Base-by-base conservation (phyloP, 1,140 invertebrate genomes). In the Drosophila kikkawai region DNA sequence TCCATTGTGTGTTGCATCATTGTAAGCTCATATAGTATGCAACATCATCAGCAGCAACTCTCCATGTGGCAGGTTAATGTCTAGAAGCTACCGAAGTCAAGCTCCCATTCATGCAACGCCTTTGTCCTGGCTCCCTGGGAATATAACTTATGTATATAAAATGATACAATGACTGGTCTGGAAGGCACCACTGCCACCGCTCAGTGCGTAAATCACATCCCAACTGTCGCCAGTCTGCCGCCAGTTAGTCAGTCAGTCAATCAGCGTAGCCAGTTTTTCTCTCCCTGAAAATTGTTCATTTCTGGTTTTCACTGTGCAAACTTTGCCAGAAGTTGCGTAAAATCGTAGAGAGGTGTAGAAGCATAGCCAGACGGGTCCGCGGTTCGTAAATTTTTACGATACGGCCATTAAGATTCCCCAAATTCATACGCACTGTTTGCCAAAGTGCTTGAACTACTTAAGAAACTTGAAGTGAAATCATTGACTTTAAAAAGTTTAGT, bases 301-400 rank as follows among this genome's bases (percentile, higher is more conserved):
- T 83, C 80, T 80, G 77, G 81, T 75, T 79, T 82, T 41, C 50
- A 75, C 42, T 71, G 64, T 53, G 48, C 58, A 37, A 55, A 55
- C 48, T 64, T 64, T 74, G 59, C 53, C 73, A 74, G 0, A 56
- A 44, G 67, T 84, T 81, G 75, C 82, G 66, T 78, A 85, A 85
- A 79, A 29, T n/a, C 2, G n/a, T 22, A 2, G 17, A 34, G 44
- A 39, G 67, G 39, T 13, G 39, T 26, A 29, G 13, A 19, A 19
- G 15, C 13, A 7, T 3, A 34, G 29, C 17, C 13, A 32, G 26
- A 37, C 67, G 58, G 58, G 64, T 63, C 47, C 37, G 53, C 41
- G 65, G 63, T 51, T 77, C 73, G 73, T 76, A 68, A 77, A 77
- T 60, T 56, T 53, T 69, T 26, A 67, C 75, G 63, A 60, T 51